Evolutionary conservation across 2,797 vertebrate species (phyloP).

Genomic region (Myiotriccus ornatus): DNA sequence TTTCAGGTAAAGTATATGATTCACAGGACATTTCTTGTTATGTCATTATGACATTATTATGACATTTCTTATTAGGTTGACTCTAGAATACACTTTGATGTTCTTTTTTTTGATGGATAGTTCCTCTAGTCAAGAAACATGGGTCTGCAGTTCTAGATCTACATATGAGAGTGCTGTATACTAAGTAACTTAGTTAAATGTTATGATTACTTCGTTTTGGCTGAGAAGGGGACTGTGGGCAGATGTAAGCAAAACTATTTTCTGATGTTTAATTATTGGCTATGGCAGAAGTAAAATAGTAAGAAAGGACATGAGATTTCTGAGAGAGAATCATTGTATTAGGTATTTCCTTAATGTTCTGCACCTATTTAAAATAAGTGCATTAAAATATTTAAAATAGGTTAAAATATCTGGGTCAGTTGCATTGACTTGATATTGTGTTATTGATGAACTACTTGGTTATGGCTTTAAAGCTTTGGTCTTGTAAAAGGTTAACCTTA

Average conservation of each 20-base stretch:
- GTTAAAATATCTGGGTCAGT: not conserved
- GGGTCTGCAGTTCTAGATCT: not conserved
- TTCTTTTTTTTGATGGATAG: not conserved
- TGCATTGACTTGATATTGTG: not conserved
- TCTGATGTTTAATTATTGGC: not conserved
- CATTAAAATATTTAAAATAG: not conserved
- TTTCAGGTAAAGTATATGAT: slow-evolving; percentile 84
- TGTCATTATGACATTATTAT: not conserved
- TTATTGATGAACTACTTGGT: not conserved
- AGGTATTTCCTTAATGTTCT: not conserved
- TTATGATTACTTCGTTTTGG: not conserved
- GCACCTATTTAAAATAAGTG: not conserved
- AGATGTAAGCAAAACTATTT: not conserved
- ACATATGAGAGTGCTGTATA: not conserved
- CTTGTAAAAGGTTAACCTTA: not conserved
- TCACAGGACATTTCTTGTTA: not conserved
- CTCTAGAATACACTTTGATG: not conserved
- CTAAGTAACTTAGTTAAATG: not conserved
- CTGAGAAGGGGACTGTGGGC: not conserved
- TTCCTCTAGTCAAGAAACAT: not conserved
- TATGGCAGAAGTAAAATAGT: not conserved
- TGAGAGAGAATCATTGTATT: not conserved
- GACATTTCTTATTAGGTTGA: not conserved
- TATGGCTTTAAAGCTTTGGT: not conserved
- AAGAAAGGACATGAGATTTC: not conserved